Evolutionary conservation across 92 coral and sea anemone species (phyloP).

Genomic region (Porites rus): DNA sequence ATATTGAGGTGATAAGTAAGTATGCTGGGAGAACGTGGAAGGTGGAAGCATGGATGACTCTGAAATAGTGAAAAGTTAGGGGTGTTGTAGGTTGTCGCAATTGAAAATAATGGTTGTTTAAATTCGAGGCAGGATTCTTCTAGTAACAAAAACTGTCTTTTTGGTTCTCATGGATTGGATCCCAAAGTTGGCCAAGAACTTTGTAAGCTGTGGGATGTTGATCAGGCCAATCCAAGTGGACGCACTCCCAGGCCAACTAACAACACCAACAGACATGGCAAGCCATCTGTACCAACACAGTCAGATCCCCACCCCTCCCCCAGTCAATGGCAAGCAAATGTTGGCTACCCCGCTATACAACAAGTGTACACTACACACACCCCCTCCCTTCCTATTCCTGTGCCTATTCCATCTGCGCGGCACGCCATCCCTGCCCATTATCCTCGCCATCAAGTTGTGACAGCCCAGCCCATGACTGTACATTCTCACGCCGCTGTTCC

Average conservation of each 20-base stretch:
- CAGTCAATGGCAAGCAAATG: slow-evolving; percentile 82
- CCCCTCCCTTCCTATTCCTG: too few relatives aligned
- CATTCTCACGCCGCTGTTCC: slow-evolving; percentile 71
- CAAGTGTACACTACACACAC: neutral
- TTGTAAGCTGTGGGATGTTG: slow-evolving; percentile 92
- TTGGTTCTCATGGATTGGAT: slow-evolving; percentile 77
- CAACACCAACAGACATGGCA: slow-evolving; percentile 59
- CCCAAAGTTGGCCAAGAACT: slow-evolving; percentile 92
- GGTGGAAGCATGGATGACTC: too few relatives aligned
- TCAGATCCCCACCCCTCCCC: slow-evolving; percentile 47
- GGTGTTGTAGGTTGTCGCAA: too few relatives aligned
- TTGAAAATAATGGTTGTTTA: too few relatives aligned
- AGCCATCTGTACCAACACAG: slow-evolving; percentile 47
- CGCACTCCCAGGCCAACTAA: slow-evolving; percentile 42
- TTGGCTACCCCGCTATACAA: slow-evolving; percentile 68
- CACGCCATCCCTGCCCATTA: slow-evolving; percentile 78
- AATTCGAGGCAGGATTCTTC: too few relatives aligned
- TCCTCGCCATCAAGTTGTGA: slow-evolving; percentile 70
- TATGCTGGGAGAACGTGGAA: too few relatives aligned
- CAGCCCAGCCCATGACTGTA: slow-evolving; percentile 69
- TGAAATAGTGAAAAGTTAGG: too few relatives aligned
- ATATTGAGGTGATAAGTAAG: too few relatives aligned
- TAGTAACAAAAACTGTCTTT: too few relatives aligned
- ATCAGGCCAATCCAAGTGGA: slow-evolving; percentile 41
- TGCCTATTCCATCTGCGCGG: slow-evolving; percentile 58